Conservation (phyloP, 2,113 vertebrate species). For the Anguilla rostrata region DNA sequence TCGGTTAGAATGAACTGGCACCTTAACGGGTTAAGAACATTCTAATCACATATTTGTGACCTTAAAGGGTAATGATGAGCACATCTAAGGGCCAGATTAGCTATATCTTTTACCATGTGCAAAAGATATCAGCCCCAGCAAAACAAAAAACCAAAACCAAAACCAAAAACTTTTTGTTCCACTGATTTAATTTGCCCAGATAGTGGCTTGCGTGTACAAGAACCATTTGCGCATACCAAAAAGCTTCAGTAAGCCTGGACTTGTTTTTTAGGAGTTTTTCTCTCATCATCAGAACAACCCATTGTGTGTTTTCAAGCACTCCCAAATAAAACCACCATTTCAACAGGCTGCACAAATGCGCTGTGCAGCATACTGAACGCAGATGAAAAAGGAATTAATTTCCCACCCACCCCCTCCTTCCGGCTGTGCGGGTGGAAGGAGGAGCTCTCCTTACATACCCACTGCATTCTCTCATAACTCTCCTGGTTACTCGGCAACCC, state of each 20-base stretch:
- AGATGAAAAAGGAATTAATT: neutral
- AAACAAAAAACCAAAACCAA: neutral
- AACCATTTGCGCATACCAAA: too few species aligned
- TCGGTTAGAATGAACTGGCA: too few species aligned
- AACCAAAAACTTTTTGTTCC: neutral
- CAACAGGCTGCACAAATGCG: neutral
- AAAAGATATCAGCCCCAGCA: neutral
- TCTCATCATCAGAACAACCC: neutral
- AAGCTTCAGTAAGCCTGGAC: too few species aligned
- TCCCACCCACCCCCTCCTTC: neutral
- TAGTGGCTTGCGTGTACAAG: too few species aligned
- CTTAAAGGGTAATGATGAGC: neutral
- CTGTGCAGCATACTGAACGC: neutral
- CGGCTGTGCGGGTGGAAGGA: neutral
- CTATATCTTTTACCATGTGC: too few species aligned
- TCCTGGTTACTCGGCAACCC: conserved; percentile 61
- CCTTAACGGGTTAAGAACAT: too few species aligned
- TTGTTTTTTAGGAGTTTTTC: neutral
- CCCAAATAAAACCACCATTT: conserved; percentile 5
- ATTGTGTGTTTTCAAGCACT: neutral
- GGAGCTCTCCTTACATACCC: neutral
- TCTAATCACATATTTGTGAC: too few species aligned
- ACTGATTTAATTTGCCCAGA: neutral
- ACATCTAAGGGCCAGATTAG: neutral
- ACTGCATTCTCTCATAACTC: conserved; percentile 56